Evolutionary conservation across 2,113 vertebrate genomes (phyloP).

Genomic region (Notarius lentiginosus): DNA sequence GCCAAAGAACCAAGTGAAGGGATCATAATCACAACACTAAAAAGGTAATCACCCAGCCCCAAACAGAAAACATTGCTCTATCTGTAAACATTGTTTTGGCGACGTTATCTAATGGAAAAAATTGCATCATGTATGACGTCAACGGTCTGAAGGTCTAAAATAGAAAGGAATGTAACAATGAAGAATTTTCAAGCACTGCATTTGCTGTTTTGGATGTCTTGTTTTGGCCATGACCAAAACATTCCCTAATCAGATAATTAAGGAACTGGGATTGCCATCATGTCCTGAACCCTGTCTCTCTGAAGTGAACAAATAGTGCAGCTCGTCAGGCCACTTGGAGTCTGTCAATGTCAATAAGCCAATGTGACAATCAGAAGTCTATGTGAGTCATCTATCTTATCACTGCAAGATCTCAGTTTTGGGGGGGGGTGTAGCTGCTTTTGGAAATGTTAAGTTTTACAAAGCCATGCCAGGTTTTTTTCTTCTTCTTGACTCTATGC

Average conservation of each 20-base stretch:
- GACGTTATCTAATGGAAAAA: slow-evolving; percentile 29
- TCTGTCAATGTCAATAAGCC: slow-evolving; percentile 30
- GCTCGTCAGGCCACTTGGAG: slow-evolving; percentile 49
- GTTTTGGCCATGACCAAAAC: slow-evolving; percentile 55
- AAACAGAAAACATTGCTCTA: background rate
- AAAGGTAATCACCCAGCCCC: background rate
- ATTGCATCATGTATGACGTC: slow-evolving; percentile 19
- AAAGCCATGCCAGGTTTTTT: background rate
- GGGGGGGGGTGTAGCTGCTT: background rate
- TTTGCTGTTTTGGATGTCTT: slow-evolving; percentile 39
- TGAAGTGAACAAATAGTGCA: slow-evolving; percentile 50
- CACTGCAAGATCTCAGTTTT: background rate
- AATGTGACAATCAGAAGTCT: background rate
- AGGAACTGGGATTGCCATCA: slow-evolving; percentile 59
- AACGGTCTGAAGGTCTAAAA: slow-evolving; percentile 45
- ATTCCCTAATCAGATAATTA: slow-evolving; percentile 60
- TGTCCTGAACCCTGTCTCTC: slow-evolving; percentile 48
- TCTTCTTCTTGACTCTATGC: background rate
- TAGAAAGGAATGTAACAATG: slow-evolving; percentile 49
- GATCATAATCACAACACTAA: background rate
- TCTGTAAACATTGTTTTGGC: background rate
- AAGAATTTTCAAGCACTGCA: slow-evolving; percentile 48
- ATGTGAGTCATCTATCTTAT: background rate
- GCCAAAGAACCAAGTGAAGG: background rate
- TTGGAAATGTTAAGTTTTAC: background rate